Percentiles rank a stretch among this genome's conserved stretches.
Evolutionary conservation across 2,888 invertebrate species (phyloP).

Genomic region (Cremastinae sp.): DNA sequence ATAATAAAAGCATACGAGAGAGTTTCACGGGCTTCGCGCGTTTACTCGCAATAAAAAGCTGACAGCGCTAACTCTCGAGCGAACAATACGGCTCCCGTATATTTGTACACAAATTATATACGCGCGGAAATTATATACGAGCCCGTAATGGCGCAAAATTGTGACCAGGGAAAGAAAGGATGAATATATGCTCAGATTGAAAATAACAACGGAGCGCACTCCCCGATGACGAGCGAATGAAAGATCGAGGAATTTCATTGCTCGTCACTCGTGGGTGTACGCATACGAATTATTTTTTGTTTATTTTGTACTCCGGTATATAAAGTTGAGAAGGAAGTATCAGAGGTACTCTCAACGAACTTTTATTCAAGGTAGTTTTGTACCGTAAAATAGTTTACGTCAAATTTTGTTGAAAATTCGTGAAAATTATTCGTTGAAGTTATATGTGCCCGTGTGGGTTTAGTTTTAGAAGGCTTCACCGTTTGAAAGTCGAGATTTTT

Average conservation of each 20-base stretch:
- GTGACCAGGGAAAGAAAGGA: slow-evolving; percentile 43
- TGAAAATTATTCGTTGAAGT: no score
- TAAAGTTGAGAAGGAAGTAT: slow-evolving; percentile 45
- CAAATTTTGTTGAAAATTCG: no score
- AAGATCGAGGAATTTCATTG: slow-evolving; percentile 59
- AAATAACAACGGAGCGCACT: slow-evolving; percentile 65
- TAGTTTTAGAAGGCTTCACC: no score
- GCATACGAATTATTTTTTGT: slow-evolving; percentile 30
- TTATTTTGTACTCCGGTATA: slow-evolving; percentile 29
- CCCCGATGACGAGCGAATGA: slow-evolving; percentile 23
- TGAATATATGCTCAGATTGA: slow-evolving; percentile 68
- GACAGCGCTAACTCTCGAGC: slow-evolving; percentile 43
- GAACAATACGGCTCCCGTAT: slow-evolving; percentile 6
- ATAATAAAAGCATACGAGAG: slow-evolving; percentile 68
- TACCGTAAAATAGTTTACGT: slow-evolving; percentile 34
- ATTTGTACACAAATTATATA: slow-evolving; percentile 2
- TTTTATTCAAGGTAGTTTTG: slow-evolving; percentile 32
- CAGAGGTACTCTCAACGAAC: slow-evolving; percentile 34
- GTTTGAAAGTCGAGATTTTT: no score
- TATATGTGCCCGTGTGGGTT: no score
- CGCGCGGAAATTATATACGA: slow-evolving; percentile 58
- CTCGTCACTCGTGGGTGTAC: slow-evolving; percentile 55
- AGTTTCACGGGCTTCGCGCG: slow-evolving; percentile 61
- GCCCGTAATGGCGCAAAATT: slow-evolving; percentile 44
- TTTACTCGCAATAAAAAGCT: slow-evolving; percentile 48